A percentile compares a stretch with the other conserved stretches of the same genome.
These are phyloP conservation scores for Pao palembangensis DNA, from an alignment of 2,113 vertebrate genomes.

Conservation along the genomic window DNA sequence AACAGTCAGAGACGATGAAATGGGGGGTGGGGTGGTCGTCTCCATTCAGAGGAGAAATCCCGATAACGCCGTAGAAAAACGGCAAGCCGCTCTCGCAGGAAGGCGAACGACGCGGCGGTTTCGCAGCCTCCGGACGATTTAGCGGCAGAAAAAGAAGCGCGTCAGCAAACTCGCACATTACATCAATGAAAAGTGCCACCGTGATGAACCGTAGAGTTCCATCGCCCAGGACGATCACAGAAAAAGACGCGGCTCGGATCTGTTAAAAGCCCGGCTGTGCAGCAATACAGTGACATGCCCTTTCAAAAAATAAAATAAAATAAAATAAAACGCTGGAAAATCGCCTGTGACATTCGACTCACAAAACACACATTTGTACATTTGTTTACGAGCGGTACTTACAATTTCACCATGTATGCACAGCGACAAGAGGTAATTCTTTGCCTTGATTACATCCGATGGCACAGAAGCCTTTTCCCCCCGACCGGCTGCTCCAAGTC, in stretches of 20 bases:
- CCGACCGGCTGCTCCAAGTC: slow-evolving; percentile 73
- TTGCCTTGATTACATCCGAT: slow-evolving; percentile 81
- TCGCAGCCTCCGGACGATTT: slow-evolving; percentile 14
- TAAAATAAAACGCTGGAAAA: slow-evolving; percentile 31
- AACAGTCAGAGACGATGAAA: slow-evolving; percentile 55
- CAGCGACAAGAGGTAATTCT: slow-evolving; percentile 78
- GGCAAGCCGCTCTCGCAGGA: not conserved
- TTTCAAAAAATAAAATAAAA: slow-evolving; percentile 1
- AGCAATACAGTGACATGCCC: slow-evolving; percentile 61
- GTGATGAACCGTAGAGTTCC: slow-evolving; percentile 60
- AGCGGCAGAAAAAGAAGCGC: slow-evolving; percentile 15
- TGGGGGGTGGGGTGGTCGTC: slow-evolving; percentile 48
- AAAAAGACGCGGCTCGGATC: slow-evolving; percentile 66
- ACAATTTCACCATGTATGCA: slow-evolving; percentile 85
- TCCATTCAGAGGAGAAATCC: slow-evolving; percentile 50
- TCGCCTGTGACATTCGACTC: not conserved
- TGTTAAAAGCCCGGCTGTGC: slow-evolving; percentile 49
- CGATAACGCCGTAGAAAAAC: slow-evolving; percentile 40
- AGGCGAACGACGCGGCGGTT: not conserved
- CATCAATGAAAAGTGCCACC: slow-evolving; percentile 62
- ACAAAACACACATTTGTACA: slow-evolving; percentile 24
- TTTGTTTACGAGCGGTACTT: slow-evolving; percentile 63
- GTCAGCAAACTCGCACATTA: slow-evolving; percentile 43
- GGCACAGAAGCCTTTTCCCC: slow-evolving; percentile 71
- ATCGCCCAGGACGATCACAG: slow-evolving; percentile 60